Evolutionary conservation across 2,113 vertebrate species (phyloP).

Genomic region (Phalacrocorax aristotelis): DNA sequence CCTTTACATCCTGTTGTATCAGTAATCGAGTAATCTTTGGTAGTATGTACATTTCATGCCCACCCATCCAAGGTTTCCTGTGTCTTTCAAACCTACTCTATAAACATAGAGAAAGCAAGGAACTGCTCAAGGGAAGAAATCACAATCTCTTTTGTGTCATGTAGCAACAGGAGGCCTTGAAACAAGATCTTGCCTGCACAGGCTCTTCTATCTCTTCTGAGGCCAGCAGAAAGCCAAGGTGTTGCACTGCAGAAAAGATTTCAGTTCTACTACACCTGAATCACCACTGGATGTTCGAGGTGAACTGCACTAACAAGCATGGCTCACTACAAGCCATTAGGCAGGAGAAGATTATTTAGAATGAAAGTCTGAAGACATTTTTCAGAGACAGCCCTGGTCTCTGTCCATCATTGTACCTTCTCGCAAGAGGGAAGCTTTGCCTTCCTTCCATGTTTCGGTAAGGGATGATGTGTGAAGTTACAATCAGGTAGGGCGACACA

Average conservation of each 20-base stretch:
- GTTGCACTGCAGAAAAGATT: neutral
- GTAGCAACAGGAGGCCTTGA: neutral
- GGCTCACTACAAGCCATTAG: neutral
- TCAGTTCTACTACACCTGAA: neutral
- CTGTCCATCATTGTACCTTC: neutral
- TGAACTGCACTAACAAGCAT: neutral
- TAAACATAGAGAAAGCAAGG: neutral
- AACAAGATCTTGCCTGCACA: neutral
- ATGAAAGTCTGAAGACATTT: neutral
- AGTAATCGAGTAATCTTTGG: neutral
- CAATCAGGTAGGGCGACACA: accelerated
- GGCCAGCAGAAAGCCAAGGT: neutral
- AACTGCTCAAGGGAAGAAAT: neutral
- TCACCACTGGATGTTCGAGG: neutral
- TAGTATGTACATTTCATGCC: neutral
- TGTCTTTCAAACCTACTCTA: neutral
- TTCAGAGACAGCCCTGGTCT: neutral
- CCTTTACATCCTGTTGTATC: neutral
- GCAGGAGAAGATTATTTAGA: neutral
- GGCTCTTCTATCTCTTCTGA: neutral
- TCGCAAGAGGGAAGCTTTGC: neutral
- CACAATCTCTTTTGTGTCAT: neutral
- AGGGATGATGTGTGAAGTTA: neutral
- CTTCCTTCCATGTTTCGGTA: neutral
- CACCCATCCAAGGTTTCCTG: neutral